phyloP scores from a whole-genome alignment of 2,113 vertebrate species.

The Xiphorhynchus elegans region DNA sequence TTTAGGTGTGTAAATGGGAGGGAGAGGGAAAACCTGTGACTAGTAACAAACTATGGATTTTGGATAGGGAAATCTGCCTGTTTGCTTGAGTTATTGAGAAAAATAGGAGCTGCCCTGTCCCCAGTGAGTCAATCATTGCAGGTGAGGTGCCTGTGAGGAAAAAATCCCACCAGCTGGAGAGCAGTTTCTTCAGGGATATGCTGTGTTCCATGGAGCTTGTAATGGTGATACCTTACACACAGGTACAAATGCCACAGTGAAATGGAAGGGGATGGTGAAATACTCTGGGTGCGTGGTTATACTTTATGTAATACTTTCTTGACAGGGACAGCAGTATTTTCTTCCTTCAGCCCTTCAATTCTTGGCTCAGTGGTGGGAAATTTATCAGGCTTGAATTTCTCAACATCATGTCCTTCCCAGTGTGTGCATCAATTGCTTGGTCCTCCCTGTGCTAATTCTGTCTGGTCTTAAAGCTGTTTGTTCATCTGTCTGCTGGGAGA shows the following conservation, averaged over 20 bases:
- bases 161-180: background rate
- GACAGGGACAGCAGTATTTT: constrained; percentile 11
- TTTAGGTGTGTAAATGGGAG: background rate
- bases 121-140: background rate
- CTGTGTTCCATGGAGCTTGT: background rate
- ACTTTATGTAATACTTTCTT: constrained; percentile 2
- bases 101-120: background rate
- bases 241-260: background rate
- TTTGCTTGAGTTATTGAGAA: background rate
- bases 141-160: background rate
- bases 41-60: background rate
- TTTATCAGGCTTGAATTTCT: constrained; percentile 42
- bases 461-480: constrained; percentile 1
- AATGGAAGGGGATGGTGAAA: background rate
- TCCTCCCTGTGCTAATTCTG: background rate
- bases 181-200: background rate
- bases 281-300: background rate
- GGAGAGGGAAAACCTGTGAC: background rate
- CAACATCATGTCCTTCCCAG: background rate
- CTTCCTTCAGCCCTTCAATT: background rate
- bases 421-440: background rate
- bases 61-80: background rate
- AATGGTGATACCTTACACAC: background rate
- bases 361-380: constrained; percentile 16
- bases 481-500: background rate